phyloP scores from a whole-genome alignment of 92 coral and sea anemone species.

The Epizoanthus rinbou region DNA sequence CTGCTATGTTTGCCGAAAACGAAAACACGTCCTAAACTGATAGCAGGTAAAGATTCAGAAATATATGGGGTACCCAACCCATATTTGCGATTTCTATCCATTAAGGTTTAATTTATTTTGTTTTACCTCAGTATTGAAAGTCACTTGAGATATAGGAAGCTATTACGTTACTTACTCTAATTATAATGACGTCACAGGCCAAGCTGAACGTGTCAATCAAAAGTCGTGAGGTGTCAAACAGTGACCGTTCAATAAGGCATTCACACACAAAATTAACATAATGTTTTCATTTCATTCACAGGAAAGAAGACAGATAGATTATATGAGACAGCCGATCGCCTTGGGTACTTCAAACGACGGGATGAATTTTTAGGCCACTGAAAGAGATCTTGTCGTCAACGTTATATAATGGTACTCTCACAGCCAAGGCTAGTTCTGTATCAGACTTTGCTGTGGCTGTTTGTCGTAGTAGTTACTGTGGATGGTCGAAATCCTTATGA shows the following conservation, averaged over 20 bases:
- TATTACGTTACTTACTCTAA: not conserved
- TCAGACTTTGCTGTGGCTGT: not conserved
- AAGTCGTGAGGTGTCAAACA: constrained; percentile 8
- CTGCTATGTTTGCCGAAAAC: constrained; percentile 6
- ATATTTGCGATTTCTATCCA: not conserved
- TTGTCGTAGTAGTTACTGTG: not conserved
- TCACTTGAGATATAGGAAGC: not conserved
- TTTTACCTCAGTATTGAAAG: not conserved
- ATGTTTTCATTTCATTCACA: constrained; percentile 16
- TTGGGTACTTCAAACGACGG: not conserved
- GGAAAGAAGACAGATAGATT: not conserved
- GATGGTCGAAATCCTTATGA: constrained; percentile 6
- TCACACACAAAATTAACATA: constrained; percentile 17
- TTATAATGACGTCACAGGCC: constrained; percentile 1
- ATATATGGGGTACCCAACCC: not conserved
- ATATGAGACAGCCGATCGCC: not conserved
- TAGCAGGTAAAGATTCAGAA: not conserved
- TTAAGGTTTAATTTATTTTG: not conserved
- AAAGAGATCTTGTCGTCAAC: not conserved
- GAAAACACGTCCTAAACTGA: not conserved
- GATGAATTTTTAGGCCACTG: not conserved
- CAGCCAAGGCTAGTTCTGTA: not conserved
- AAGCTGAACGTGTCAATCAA: constrained; percentile 1
- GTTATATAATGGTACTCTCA: not conserved
- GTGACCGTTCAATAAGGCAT: not conserved